Percentiles rank a stretch among this genome's conserved stretches.
Evolutionary conservation across 2,888 invertebrate genomes (phyloP).

Genomic region (Petrolisthes manimaculis): DNA sequence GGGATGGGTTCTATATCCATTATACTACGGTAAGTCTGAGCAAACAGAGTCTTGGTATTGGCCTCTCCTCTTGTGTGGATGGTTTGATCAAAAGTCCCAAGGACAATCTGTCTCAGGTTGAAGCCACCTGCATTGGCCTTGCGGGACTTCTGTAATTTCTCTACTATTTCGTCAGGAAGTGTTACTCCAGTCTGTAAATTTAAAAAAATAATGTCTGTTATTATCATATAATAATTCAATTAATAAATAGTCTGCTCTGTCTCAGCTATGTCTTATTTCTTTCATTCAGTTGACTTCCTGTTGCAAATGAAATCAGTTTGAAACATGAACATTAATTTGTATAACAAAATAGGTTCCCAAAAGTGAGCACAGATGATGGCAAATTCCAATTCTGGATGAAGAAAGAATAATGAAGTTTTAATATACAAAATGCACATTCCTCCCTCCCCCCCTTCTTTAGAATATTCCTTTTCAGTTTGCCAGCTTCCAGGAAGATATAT

Average conservation of each 20-base stretch:
- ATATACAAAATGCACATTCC: too few species aligned
- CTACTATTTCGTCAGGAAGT: conserved; percentile 71
- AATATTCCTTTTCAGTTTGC: too few species aligned
- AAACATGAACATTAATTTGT: too few species aligned
- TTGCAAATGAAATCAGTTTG: too few species aligned
- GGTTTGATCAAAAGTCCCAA: conserved; percentile 72
- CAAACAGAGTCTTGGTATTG: conserved; percentile 70
- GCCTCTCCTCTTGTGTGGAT: conserved; percentile 70
- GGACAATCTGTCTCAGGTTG: conserved; percentile 72
- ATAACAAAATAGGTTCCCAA: too few species aligned
- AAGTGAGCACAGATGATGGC: too few species aligned
- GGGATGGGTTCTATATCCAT: conserved; percentile 70
- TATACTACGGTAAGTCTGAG: conserved; percentile 69
- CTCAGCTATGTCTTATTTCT: too few species aligned
- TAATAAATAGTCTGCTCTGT: background rate
- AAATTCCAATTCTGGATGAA: too few species aligned
- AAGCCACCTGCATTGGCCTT: conserved; percentile 72
- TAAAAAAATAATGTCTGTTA: background rate
- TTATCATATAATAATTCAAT: background rate
- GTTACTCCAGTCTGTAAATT: conserved; percentile 61
- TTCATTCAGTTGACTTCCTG: too few species aligned
- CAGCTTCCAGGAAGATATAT: too few species aligned
- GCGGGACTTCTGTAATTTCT: conserved; percentile 70
- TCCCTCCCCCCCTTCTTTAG: too few species aligned
- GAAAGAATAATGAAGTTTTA: too few species aligned